Evolutionary conservation across 92 coral and sea anemone genomes (phyloP).

Genomic region (Heliopora coerulea): DNA sequence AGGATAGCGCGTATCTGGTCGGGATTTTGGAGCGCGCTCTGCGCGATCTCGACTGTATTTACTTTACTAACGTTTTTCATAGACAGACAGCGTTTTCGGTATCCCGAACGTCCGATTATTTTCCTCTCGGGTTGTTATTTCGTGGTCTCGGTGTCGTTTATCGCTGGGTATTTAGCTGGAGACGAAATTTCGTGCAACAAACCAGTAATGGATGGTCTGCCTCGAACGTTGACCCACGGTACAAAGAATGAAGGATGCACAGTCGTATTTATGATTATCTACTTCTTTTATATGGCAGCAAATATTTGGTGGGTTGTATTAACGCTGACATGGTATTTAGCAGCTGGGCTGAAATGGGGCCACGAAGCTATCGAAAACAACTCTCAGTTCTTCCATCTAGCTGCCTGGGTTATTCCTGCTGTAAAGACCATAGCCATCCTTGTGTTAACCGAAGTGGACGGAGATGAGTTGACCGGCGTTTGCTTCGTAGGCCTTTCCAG

Average conservation of each 20-base stretch:
- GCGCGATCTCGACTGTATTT: constrained; percentile 84
- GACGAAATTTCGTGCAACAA: constrained; percentile 83
- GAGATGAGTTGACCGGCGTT: constrained; percentile 96
- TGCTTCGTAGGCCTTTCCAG: constrained; percentile 95
- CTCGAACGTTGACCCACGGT: constrained; percentile 82
- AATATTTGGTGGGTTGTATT: constrained; percentile 98
- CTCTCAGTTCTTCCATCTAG: constrained; percentile 97
- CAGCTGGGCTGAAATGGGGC: constrained; percentile 99
- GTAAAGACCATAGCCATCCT: constrained; percentile 96
- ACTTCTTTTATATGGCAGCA: constrained; percentile 99
- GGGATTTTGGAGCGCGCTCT: constrained; percentile 87
- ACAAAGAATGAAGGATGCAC: constrained; percentile 97
- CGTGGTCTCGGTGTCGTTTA: constrained; percentile 85
- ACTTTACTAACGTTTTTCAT: constrained; percentile 87
- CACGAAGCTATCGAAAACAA: constrained; percentile 99
- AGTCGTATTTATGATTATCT: constrained; percentile 89
- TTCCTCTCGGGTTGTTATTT: constrained; percentile 97
- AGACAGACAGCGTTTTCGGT: constrained; percentile 93
- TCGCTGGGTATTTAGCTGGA: constrained; percentile 87
- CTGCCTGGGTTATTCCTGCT: constrained; percentile 99
- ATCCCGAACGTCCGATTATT: constrained; percentile 97
- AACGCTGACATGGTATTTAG: constrained; percentile 96
- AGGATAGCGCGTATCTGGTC: constrained; percentile 91
- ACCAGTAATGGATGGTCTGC: constrained; percentile 47
- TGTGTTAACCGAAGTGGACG: constrained; percentile 93